These are phyloP conservation scores for Epinotia nisella DNA, from an alignment of 2,888 invertebrate species.

Conservation along the genomic window DNA sequence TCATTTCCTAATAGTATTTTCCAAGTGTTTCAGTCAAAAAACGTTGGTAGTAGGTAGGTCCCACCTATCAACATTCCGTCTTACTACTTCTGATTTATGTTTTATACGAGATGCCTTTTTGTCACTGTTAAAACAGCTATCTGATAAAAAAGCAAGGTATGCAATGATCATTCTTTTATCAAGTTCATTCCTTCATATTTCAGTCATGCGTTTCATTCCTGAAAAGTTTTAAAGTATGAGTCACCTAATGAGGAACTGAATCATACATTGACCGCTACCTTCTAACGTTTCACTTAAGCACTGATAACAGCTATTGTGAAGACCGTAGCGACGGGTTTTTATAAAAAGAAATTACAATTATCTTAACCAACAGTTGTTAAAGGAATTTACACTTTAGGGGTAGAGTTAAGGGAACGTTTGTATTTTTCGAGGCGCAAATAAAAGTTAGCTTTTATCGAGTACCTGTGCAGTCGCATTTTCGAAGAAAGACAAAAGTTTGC, in stretches of 20 bases:
- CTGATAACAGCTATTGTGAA: slow-evolving; percentile 61
- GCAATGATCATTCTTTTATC: not conserved
- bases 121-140: not conserved
- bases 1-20: too few relatives aligned
- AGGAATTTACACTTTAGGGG: slow-evolving; percentile 10
- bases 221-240: slow-evolving; percentile 50
- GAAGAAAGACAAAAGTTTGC: slow-evolving; percentile 11
- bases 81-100: too few relatives aligned
- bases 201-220: not conserved
- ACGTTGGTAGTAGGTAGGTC: too few relatives aligned
- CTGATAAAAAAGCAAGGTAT: not conserved
- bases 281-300: slow-evolving; percentile 69
- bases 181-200: slow-evolving; percentile 1
- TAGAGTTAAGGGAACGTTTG: not conserved
- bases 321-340: slow-evolving; percentile 51
- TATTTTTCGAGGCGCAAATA: slow-evolving; percentile 22
- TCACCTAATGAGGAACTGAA: slow-evolving; percentile 65
- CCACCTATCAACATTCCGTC: too few relatives aligned
- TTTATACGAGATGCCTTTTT: not conserved
- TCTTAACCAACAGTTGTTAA: not conserved
- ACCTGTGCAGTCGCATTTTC: slow-evolving; percentile 23
- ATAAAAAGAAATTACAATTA: slow-evolving; percentile 50
- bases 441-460: slow-evolving; percentile 26
- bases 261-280: slow-evolving; percentile 68
- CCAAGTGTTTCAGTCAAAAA: too few relatives aligned